phyloP scores from a whole-genome alignment of 2,797 vertebrate species.

The Chanos chanos region DNA sequence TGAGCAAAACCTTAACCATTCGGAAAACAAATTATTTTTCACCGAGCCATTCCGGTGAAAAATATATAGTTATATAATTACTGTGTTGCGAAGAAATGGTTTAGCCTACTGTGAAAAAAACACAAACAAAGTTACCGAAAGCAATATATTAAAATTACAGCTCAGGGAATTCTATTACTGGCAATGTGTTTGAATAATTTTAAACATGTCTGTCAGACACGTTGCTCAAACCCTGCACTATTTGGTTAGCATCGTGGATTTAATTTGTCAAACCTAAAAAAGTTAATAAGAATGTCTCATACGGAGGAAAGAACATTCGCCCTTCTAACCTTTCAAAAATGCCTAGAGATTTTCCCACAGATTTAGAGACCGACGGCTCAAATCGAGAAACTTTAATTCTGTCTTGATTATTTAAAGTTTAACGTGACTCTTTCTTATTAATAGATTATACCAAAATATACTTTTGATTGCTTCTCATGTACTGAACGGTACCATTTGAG shows the following conservation, averaged over 20 bases:
- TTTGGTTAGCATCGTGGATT: constrained; percentile 64
- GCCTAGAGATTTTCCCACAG: constrained; percentile 43
- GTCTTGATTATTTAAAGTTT: constrained; percentile 28
- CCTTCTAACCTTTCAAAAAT: constrained; percentile 57
- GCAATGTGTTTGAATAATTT: constrained; percentile 61
- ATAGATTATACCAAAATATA: constrained; percentile 43
- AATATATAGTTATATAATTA: no score
- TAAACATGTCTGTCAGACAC: constrained; percentile 61
- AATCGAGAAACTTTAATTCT: constrained; percentile 39
- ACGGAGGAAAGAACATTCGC: constrained; percentile 41
- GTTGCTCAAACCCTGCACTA: constrained; percentile 47
- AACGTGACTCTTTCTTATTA: constrained; percentile 30
- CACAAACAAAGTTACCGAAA: constrained; percentile 13
- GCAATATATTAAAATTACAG: constrained; percentile 38
- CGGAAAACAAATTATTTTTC: no score
- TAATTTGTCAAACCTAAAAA: constrained; percentile 65
- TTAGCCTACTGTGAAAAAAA: no score
- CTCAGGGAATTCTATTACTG: constrained; percentile 47
- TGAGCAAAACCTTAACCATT: no score
- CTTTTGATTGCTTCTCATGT: constrained; percentile 29
- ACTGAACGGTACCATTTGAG: constrained; percentile 7
- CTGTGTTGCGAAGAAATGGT: no score
- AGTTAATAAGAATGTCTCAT: constrained; percentile 54
- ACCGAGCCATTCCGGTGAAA: no score
- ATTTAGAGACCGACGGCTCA: constrained; percentile 37